Conservation (phyloP, 2,888 invertebrate genomes). For the Drosophila suboccidentalis region DNA sequence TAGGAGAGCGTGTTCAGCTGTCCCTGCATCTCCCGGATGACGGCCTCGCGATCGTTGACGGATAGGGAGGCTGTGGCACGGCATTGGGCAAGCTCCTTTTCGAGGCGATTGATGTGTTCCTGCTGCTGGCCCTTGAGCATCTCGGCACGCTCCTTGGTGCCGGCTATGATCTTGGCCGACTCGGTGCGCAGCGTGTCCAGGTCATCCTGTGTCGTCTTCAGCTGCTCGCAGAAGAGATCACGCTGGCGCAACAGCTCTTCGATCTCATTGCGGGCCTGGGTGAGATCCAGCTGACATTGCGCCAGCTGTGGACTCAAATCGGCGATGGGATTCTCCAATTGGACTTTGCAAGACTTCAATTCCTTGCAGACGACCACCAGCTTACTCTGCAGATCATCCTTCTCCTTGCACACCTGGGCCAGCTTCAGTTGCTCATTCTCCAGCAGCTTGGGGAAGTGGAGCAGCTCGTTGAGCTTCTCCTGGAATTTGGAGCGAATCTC, state of each 20-base stretch:
- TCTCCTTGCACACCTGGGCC: conserved; percentile 80
- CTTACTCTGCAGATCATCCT: conserved; percentile 82
- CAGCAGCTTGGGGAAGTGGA: conserved; percentile 84
- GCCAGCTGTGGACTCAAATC: conserved; percentile 77
- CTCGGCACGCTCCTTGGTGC: conserved; percentile 84
- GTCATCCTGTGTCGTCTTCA: conserved; percentile 81
- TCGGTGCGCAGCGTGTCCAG: conserved; percentile 84
- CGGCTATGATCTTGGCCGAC: conserved; percentile 84
- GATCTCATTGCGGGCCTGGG: conserved; percentile 66
- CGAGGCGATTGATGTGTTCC: conserved; percentile 82
- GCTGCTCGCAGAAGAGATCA: conserved; percentile 81
- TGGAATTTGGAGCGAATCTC: conserved; percentile 85
- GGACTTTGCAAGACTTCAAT: conserved; percentile 74
- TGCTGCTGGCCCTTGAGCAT: conserved; percentile 75
- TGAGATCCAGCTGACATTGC: conserved; percentile 77
- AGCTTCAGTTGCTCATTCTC: conserved; percentile 84
- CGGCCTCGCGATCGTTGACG: conserved; percentile 84
- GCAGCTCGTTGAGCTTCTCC: conserved; percentile 83
- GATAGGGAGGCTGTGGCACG: conserved; percentile 84
- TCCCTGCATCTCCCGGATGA: conserved; percentile 84
- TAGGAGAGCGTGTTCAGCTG: conserved; percentile 84
- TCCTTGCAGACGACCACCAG: conserved; percentile 83
- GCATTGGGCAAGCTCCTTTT: conserved; percentile 84
- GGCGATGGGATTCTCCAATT: conserved; percentile 48
- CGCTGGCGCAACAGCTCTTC: conserved; percentile 81